phyloP scores from a whole-genome alignment of 2,797 vertebrate species.

The Nyctalus aviator region DNA sequence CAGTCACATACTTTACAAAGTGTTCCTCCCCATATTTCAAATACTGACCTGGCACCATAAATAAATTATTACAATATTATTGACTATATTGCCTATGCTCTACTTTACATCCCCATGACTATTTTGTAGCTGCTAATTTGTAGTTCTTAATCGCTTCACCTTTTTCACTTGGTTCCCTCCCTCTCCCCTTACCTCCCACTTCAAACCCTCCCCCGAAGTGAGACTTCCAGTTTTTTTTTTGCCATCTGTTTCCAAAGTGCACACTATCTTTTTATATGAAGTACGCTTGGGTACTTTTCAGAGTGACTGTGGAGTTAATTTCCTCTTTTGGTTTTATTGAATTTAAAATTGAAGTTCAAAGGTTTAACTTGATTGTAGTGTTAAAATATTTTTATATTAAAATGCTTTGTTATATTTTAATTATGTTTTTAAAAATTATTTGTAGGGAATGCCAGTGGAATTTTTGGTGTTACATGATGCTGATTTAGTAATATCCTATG shows the following conservation, averaged over 20 bases:
- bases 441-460: slow-evolving; percentile 89
- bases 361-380: slow-evolving; percentile 59
- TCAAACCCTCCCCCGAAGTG: neutral
- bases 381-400: slow-evolving; percentile 39
- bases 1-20: neutral
- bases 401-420: slow-evolving; percentile 42
- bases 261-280: slow-evolving; percentile 26
- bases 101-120: neutral
- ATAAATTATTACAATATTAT: neutral
- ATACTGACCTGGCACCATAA: neutral
- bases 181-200: neutral
- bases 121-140: neutral
- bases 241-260: neutral
- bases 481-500: slow-evolving; percentile 90
- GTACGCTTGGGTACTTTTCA: slow-evolving; percentile 26
- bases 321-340: slow-evolving; percentile 25
- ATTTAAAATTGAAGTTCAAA: slow-evolving; percentile 44
- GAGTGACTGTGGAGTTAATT: neutral
- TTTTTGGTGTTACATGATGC: slow-evolving; percentile 90
- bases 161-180: neutral
- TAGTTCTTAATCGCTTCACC: neutral
- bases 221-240: neutral
- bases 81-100: neutral
- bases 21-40: neutral
- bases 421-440: slow-evolving; percentile 57